A percentile compares a stretch with the other conserved stretches of the same genome.
These are phyloP conservation scores for Papilio dardanus DNA, from an alignment of 1,140 invertebrate species.

Conservation along the genomic window DNA sequence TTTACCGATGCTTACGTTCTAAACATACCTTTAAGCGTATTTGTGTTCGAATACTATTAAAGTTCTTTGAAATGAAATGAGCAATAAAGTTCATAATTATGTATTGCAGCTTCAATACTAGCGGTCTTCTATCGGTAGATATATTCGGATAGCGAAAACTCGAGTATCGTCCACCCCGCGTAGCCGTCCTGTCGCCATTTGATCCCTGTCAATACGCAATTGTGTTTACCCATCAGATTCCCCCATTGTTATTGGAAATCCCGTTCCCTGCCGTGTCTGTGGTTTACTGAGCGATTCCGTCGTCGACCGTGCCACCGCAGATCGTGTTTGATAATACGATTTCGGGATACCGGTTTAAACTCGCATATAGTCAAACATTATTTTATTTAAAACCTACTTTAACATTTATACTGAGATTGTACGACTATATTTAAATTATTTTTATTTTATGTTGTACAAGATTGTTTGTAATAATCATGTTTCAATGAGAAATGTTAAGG, in stretches of 20 bases:
- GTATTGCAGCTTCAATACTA: background rate
- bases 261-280: constrained; percentile 60
- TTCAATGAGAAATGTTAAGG: background rate
- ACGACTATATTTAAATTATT: background rate
- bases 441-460: background rate
- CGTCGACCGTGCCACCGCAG: constrained; percentile 48
- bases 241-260: constrained; percentile 69
- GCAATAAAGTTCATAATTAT: background rate
- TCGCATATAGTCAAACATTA: background rate
- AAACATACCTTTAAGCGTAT: too few species aligned
- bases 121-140: background rate
- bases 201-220: constrained; percentile 67
- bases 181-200: constrained; percentile 50
- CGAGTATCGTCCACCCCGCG: constrained; percentile 13
- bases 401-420: background rate
- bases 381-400: background rate
- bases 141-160: constrained; percentile 17
- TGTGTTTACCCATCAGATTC: constrained; percentile 63
- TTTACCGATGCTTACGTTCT: too few species aligned
- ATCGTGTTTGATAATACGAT: constrained; percentile 38
- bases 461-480: background rate
- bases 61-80: too few species aligned
- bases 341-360: constrained; percentile 28
- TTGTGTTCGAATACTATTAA: too few species aligned
- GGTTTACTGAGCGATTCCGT: constrained; percentile 68